Percentiles rank a stretch among this genome's conserved stretches.
These are phyloP conservation scores for Mizuhopecten yessoensis DNA, from an alignment of 1,140 invertebrate species.

Conservation along the genomic window DNA sequence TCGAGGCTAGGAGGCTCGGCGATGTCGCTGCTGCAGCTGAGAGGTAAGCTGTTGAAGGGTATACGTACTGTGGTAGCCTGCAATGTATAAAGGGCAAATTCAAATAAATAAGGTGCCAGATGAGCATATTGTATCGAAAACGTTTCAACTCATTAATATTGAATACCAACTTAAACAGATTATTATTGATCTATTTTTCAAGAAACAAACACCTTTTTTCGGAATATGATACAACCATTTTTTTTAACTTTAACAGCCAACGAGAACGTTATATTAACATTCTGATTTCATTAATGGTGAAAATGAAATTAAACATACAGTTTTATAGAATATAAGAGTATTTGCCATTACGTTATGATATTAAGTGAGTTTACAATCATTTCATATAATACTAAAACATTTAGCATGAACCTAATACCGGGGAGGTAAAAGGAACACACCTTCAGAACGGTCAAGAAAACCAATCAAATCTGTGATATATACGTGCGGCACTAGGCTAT, in stretches of 20 bases:
- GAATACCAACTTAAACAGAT: no score
- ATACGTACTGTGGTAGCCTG: constrained; percentile 75
- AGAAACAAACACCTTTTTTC: no score
- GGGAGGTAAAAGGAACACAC: constrained; percentile 37
- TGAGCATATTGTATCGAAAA: not conserved
- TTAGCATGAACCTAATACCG: constrained; percentile 15
- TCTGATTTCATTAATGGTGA: no score
- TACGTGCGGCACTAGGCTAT: constrained; percentile 24
- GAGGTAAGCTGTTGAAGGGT: constrained; percentile 71
- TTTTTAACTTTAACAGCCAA: constrained; percentile 37
- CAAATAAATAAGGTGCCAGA: not conserved
- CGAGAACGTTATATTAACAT: not conserved
- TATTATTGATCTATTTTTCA: no score
- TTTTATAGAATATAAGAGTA: no score
- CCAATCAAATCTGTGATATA: constrained; percentile 39
- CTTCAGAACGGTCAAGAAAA: not conserved
- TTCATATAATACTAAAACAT: not conserved
- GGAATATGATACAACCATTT: no score
- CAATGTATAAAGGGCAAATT: constrained; percentile 45
- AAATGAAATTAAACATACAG: no score
- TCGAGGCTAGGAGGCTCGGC: constrained; percentile 65
- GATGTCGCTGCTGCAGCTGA: constrained; percentile 62
- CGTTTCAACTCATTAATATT: no score
- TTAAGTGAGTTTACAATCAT: not conserved
- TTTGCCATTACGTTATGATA: not conserved